Base-by-base conservation (phyloP, 1,140 invertebrate genomes). In the Calliphora vicina region DNA sequence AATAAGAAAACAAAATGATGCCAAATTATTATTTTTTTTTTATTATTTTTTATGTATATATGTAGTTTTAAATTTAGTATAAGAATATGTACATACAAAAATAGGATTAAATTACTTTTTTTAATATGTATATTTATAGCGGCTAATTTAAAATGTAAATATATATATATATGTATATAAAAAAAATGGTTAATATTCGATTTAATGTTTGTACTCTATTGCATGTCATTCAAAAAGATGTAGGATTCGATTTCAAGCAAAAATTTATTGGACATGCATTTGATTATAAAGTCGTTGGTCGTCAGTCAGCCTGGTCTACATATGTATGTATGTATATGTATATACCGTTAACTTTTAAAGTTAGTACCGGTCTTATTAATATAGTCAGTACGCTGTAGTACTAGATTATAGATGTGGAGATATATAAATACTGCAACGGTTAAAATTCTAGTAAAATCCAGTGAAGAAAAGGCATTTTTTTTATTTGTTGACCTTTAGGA, bases 151-250 rank as follows among this genome's bases (percentile, higher is more conserved):
- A 81, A 26, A 50, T 81, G 2, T 45, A 81, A 45, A 50, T 45
- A 50, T 50, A 81, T 81, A 9, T 57, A 81, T 50, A 81, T 57
- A 23, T 81, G 43, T 26, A 50, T 81, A 81, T 57, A 57, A 42
- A 80, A n/a, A n/a, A 26, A 57, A 26, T 35, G 23, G 12, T 29
- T 29, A 20, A 76, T 76, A 43, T 76, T 35, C 73, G 73, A n/a
- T 76, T 35, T 35, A 29, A 67, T 67, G n/a, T 67, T 67, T 67
- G 61, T 67, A 67, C 61, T 67, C 61, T 67, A 67, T 67, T 67
- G 61, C 61, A 67, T 67, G 61, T 67, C 9, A 25, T 25, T 67
- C 10, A 67, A 23, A 25, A 67, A 23, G n/a, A 67, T 67, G 61
- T 67, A 15, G 17, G 12, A 73, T 73, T 73, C 23, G 10, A 29